Base-by-base conservation (phyloP, 2,888 invertebrate species). In the Aradus depressus region DNA sequence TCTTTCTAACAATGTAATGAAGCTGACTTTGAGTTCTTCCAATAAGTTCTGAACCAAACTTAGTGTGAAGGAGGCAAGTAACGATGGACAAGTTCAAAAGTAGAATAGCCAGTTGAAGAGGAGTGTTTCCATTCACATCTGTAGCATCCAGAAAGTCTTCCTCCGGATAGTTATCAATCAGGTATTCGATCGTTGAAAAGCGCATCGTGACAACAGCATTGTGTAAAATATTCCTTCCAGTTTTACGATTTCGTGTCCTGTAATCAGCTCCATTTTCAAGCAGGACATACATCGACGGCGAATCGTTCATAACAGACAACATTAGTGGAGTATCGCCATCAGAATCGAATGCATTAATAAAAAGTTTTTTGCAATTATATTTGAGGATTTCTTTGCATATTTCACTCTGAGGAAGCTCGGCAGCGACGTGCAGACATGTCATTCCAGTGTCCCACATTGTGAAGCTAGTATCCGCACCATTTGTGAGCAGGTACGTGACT, bases 241-340 rank as follows among this genome's bases (percentile, higher is more conserved):
- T 34, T 10, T 16, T 10, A n/a, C 4, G 31, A 19, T 44, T 44
- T 18, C 10, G 19, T 18, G 21, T 26, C 5, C 10, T 8, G 28
- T 44, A 34, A 32, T 18, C 26, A 2, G 44, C 44, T 18, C 44
- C 44, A 8, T 31, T 34, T 44, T 32, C 12, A n/a, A 44, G n/a
- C 16, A 44, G 22, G 2, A 22, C 10, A 22, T 44, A n/a, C n/a
- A n/a, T n/a, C n/a, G n/a, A n/a, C n/a, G n/a, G n/a, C n/a, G n/a
- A n/a, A n/a, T n/a, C n/a, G n/a, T n/a, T n/a, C n/a, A n/a, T n/a
- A n/a, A n/a, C n/a, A n/a, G n/a, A n/a, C n/a, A n/a, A n/a, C n/a
- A n/a, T n/a, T n/a, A n/a, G n/a, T n/a, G n/a, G n/a, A n/a, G n/a
- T n/a, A n/a, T n/a, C n/a, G n/a, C n/a, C n/a, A n/a, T n/a, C n/a